Percentiles rank a stretch among this genome's conserved stretches.
Evolutionary conservation across 2,113 vertebrate species (phyloP).

Genomic region (Perca schrenkii): DNA sequence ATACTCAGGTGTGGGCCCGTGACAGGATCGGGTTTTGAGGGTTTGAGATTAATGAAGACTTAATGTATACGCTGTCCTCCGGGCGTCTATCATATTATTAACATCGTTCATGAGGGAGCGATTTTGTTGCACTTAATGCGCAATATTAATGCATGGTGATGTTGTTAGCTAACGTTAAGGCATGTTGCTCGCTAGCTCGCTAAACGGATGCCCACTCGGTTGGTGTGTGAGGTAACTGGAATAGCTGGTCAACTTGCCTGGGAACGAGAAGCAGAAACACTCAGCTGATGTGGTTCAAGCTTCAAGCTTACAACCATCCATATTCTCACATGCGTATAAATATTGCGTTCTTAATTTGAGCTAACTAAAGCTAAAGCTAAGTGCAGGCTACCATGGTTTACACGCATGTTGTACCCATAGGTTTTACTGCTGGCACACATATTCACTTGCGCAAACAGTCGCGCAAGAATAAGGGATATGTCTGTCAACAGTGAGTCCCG

Average conservation of each 20-base stretch:
- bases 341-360: background rate
- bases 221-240: constrained; percentile 30
- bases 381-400: background rate
- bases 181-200: constrained; percentile 41
- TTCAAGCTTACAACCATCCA: background rate
- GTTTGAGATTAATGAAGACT: background rate
- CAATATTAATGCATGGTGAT: constrained; percentile 22
- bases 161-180: constrained; percentile 24
- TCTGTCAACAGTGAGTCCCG: background rate
- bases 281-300: background rate
- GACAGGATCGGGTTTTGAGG: background rate
- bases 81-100: background rate
- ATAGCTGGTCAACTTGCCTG: constrained; percentile 11
- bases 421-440: background rate
- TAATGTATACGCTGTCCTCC: background rate
- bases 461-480: background rate
- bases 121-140: constrained; percentile 7
- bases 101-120: background rate
- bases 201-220: constrained; percentile 25
- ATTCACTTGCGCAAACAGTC: constrained; percentile 16
- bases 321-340: background rate
- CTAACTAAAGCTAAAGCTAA: background rate
- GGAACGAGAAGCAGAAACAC: background rate
- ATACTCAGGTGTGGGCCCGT: constrained; percentile 27
- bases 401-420: background rate